Evolutionary conservation across 2,113 vertebrate species (phyloP).

Genomic region (Scophthalmus maximus): DNA sequence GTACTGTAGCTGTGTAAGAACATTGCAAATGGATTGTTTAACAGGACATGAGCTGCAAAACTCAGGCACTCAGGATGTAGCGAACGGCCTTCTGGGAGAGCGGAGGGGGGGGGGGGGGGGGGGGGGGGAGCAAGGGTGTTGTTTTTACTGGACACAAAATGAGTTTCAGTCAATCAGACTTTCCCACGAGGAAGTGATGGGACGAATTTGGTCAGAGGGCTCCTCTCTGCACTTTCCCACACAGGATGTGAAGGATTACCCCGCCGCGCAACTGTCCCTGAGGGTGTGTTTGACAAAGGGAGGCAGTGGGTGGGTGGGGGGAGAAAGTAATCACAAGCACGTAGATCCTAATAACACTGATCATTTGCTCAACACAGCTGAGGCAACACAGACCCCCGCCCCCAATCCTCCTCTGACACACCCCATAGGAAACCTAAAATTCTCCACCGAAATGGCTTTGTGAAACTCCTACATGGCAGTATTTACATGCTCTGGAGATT

Average conservation of each 20-base stretch:
- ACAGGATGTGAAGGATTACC: conserved; percentile 74
- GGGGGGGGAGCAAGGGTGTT: background rate
- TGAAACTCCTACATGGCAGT: conserved; percentile 27
- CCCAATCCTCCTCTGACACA: background rate
- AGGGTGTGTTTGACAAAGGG: conserved; percentile 62
- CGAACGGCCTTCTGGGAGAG: background rate
- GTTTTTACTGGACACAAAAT: conserved; percentile 27
- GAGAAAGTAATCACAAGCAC: conserved; percentile 60
- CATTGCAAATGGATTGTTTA: background rate
- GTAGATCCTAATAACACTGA: conserved; percentile 64
- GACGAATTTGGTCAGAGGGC: conserved; percentile 17
- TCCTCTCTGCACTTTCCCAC: conserved; percentile 55
- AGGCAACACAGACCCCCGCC: conserved; percentile 52
- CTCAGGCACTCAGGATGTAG: conserved; percentile 29
- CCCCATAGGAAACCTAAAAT: conserved; percentile 1
- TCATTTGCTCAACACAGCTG: conserved; percentile 76
- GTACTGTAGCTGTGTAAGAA: background rate
- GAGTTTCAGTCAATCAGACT: conserved; percentile 43
- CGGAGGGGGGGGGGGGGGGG: background rate
- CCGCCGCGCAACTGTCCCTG: conserved; percentile 44
- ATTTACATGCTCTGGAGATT: background rate
- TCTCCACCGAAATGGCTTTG: background rate
- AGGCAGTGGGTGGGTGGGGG: conserved; percentile 36
- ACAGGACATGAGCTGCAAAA: conserved; percentile 9
- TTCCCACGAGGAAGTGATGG: conserved; percentile 65